Conservation (phyloP, 2,888 invertebrate species). For the Zaprionus bogoriensis region DNA sequence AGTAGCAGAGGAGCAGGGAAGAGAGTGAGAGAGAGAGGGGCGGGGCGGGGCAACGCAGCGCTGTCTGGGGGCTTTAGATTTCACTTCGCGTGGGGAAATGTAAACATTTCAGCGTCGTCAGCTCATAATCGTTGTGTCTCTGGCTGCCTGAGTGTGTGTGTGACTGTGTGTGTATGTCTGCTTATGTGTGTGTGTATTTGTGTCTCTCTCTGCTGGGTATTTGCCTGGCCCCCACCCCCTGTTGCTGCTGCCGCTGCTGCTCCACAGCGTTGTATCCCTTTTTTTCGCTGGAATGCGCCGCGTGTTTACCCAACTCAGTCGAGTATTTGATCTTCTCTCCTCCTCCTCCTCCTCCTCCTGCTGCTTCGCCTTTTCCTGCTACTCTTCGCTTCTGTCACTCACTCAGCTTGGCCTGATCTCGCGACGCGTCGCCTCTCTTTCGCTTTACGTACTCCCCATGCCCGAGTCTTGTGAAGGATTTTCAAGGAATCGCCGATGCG, state of each 20-base stretch:
- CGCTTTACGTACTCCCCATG: not conserved
- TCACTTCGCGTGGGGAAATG: conserved; percentile 74
- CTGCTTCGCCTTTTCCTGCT: conserved; percentile 16
- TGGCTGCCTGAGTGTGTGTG: conserved; percentile 14
- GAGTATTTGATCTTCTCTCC: conserved; percentile 65
- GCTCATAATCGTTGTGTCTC: conserved; percentile 53
- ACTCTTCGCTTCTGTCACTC: conserved; percentile 38
- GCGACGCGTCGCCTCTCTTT: not conserved
- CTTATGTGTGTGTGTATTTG: conserved; percentile 19
- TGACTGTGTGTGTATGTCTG: conserved; percentile 19
- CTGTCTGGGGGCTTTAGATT: conserved; percentile 68
- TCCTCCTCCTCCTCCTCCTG: conserved; percentile 9
- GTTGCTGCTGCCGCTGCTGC: conserved; percentile 19
- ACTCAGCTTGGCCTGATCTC: conserved; percentile 39
- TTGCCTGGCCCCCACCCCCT: conserved; percentile 5
- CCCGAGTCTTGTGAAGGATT: conserved; percentile 57
- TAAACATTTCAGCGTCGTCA: conserved; percentile 71
- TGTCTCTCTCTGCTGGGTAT: not conserved
- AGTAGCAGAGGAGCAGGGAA: no score
- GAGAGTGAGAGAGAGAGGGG: no score
- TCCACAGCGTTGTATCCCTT: conserved; percentile 65
- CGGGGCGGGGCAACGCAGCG: conserved; percentile 2
- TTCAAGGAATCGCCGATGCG: conserved; percentile 58
- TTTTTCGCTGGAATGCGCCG: conserved; percentile 67
- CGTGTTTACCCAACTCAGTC: conserved; percentile 68